These are phyloP conservation scores for Ganaspis brasiliensis DNA, from an alignment of 2,888 invertebrate species.

Conservation along the genomic window DNA sequence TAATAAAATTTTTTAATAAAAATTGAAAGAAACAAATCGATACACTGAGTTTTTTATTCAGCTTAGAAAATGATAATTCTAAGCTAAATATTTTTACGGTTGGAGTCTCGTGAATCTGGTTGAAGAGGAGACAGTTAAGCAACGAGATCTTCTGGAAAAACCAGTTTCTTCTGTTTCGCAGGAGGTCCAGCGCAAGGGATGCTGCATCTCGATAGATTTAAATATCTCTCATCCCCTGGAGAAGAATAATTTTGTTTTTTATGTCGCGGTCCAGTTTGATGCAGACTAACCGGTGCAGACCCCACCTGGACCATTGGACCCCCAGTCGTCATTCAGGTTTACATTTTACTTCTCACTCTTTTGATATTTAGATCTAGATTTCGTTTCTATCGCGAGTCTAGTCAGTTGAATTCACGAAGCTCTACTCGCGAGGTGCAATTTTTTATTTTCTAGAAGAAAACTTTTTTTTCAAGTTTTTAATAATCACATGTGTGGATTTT, in stretches of 20 bases:
- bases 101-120: constrained; percentile 16
- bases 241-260: constrained; percentile 54
- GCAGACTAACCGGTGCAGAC: constrained; percentile 75
- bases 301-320: constrained; percentile 78
- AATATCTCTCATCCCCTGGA: constrained; percentile 58
- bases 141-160: constrained; percentile 55
- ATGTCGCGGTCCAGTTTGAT: constrained; percentile 72
- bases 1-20: too few relatives aligned
- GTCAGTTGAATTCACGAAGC: constrained; percentile 49
- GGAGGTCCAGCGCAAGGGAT: constrained; percentile 65
- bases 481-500: too few relatives aligned
- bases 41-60: too few relatives aligned
- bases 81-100: not conserved
- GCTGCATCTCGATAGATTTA: constrained; percentile 62
- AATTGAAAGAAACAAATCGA: too few relatives aligned
- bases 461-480: too few relatives aligned
- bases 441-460: not conserved
- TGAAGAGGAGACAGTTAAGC: not conserved
- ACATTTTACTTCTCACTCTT: constrained; percentile 61
- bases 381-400: constrained; percentile 5
- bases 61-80: too few relatives aligned
- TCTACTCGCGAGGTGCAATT: constrained; percentile 7
- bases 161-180: constrained; percentile 53
- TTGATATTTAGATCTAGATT: constrained; percentile 73
- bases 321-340: constrained; percentile 78